Percentiles rank a stretch among this genome's conserved stretches.
Evolutionary conservation across 2,113 vertebrate species (phyloP).

Genomic region (Thunnus maccoyii): DNA sequence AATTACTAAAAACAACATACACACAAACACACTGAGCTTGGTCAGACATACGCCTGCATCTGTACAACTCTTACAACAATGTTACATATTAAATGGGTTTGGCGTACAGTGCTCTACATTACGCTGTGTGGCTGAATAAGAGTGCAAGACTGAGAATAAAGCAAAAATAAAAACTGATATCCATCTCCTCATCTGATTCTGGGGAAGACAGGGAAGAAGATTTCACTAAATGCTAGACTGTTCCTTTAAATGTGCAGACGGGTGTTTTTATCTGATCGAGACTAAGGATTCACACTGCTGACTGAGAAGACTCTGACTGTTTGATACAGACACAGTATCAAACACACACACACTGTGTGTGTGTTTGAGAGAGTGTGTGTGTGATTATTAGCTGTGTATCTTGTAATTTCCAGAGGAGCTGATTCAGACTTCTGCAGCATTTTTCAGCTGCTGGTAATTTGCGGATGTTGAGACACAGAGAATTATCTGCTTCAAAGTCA

Average conservation of each 20-base stretch:
- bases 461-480: constrained; percentile 67
- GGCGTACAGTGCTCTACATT: too few relatives aligned
- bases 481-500: constrained; percentile 72
- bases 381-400: constrained; percentile 58
- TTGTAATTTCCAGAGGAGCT: constrained; percentile 66
- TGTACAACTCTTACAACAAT: too few relatives aligned
- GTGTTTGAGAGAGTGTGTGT: constrained; percentile 12
- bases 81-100: too few relatives aligned
- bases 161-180: neutral
- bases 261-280: constrained; percentile 64
- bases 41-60: too few relatives aligned
- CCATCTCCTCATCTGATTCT: neutral
- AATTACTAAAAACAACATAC: too few relatives aligned
- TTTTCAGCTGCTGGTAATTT: constrained; percentile 72
- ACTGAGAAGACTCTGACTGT: constrained; percentile 32
- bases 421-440: constrained; percentile 69
- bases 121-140: neutral
- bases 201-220: neutral
- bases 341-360: constrained; percentile 21
- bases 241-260: constrained; percentile 55
- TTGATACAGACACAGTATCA: constrained; percentile 18
- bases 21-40: too few relatives aligned
- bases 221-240: constrained; percentile 19
- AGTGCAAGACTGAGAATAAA: neutral
- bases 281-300: constrained; percentile 51